A percentile compares a stretch with the other conserved stretches of the same genome.
phyloP scores from a whole-genome alignment of 1,140 invertebrate species.

The Elymnias hypermnestra region DNA sequence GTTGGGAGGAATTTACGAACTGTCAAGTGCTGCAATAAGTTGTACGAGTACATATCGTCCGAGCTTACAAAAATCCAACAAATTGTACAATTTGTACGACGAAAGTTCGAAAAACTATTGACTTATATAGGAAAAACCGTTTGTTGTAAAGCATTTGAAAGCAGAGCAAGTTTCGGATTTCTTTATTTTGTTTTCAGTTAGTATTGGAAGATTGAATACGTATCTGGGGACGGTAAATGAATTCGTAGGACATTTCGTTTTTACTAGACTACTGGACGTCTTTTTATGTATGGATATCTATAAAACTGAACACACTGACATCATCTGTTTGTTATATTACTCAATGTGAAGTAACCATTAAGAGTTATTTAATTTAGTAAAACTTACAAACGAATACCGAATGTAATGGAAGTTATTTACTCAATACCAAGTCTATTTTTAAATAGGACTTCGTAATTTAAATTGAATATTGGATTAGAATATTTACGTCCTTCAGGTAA shows the following conservation, averaged over 20 bases:
- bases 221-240: too few species aligned
- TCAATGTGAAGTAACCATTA: too few species aligned
- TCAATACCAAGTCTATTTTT: slow-evolving; percentile 7
- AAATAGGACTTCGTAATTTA: slow-evolving; percentile 20
- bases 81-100: slow-evolving; percentile 24
- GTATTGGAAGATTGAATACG: too few species aligned
- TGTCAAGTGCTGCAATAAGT: slow-evolving; percentile 17
- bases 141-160: slow-evolving; percentile 8
- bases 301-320: too few species aligned
- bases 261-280: too few species aligned
- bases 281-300: too few species aligned
- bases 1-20: slow-evolving; percentile 9
- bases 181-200: too few species aligned
- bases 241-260: too few species aligned
- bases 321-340: too few species aligned
- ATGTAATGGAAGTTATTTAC: slow-evolving; percentile 4
- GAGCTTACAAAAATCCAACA: slow-evolving; percentile 16
- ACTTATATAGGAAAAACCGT: slow-evolving; percentile 23
- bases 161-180: too few species aligned
- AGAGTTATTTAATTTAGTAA: too few species aligned
- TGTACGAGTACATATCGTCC: slow-evolving; percentile 6
- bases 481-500: slow-evolving; percentile 19
- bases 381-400: too few species aligned
- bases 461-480: slow-evolving; percentile 25
- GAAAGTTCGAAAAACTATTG: slow-evolving; percentile 17